Conservation (phyloP, 2,797 vertebrate genomes). For the Rhinatrema bivittatum region DNA sequence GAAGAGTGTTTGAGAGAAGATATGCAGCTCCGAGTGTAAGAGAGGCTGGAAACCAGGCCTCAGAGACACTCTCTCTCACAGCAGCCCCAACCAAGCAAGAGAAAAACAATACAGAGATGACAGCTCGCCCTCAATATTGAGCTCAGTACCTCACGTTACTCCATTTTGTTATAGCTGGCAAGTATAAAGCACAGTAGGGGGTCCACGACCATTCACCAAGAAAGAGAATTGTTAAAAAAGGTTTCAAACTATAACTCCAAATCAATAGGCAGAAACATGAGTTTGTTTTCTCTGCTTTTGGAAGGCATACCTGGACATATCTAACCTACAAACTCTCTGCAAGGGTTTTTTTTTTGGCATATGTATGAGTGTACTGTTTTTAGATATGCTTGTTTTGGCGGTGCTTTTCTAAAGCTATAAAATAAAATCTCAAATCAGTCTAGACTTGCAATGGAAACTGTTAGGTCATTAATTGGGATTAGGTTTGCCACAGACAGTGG, state of each 20-base stretch:
- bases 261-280: neutral
- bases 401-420: too few species aligned
- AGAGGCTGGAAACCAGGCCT: conserved; percentile 71
- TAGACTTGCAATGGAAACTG: too few species aligned
- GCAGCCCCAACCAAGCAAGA: conserved; percentile 78
- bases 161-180: conserved; percentile 61
- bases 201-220: conserved; percentile 19
- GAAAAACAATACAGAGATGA: conserved; percentile 76
- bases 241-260: neutral
- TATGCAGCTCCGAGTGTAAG: conserved; percentile 73
- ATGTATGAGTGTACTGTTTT: too few species aligned
- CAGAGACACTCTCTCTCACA: conserved; percentile 74
- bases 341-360: too few species aligned
- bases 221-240: conserved; percentile 11
- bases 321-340: too few species aligned
- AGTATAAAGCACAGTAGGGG: conserved; percentile 64
- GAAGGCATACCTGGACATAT: too few species aligned
- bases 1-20: conserved; percentile 75
- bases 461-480: too few species aligned
- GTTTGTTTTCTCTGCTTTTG: too few species aligned
- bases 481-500: too few species aligned
- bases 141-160: conserved; percentile 56
- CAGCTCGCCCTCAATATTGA: conserved; percentile 70
- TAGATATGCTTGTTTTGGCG: too few species aligned
- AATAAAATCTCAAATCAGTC: too few species aligned